Base-by-base conservation (phyloP, 2,888 invertebrate species). In the Xestoiulus laeticollis region DNA sequence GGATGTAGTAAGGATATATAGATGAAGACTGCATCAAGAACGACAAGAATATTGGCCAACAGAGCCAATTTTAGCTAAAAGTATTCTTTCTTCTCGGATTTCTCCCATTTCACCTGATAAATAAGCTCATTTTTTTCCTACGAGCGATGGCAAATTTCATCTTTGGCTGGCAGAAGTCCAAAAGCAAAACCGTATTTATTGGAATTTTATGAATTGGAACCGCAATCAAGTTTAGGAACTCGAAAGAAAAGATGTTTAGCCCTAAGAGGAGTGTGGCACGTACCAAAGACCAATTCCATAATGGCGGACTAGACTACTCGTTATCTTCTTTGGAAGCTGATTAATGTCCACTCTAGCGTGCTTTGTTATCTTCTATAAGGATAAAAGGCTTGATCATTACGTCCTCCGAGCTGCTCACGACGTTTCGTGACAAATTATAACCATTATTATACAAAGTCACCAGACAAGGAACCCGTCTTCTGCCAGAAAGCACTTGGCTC, bases 311-410 rank as follows among this genome's bases (percentile, higher is more conserved):
- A 44, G 44, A 44, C 10, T 44, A 44, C 44, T 53, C 53, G 53
- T 53, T 53, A 53, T 53, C 53, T 53, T 16, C 53, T 43, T 53
- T 53, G 53, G 53, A 53, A 14, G 53, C 53, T 53, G 53, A 53
- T 53, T 53, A 53, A 53, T 53, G 53, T 53, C 53, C 53, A 53
- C 53, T 53, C 53, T 53, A 53, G 53, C 53, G 53, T 53, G 53
- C 10, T 53, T 53, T 19, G 53, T 53, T 53, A 53, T 53, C 53
- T 53, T 53, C 53, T 53, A 19, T 19, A 19, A 19, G 53, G 53
- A 53, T 53, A 53, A 53, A 53, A 19, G 53, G 53, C 53, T 53
- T 19, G 16, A 19, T 53, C 53, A 53, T 53, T 53, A 53, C 53
- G 16, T 53, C 16, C 53, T 53, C 53, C 53, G 53, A 53, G 53